These are phyloP conservation scores for Beroe ovata DNA, from an alignment of 37 sponge, comb jelly and placozoan genomes.

Conservation along the genomic window DNA sequence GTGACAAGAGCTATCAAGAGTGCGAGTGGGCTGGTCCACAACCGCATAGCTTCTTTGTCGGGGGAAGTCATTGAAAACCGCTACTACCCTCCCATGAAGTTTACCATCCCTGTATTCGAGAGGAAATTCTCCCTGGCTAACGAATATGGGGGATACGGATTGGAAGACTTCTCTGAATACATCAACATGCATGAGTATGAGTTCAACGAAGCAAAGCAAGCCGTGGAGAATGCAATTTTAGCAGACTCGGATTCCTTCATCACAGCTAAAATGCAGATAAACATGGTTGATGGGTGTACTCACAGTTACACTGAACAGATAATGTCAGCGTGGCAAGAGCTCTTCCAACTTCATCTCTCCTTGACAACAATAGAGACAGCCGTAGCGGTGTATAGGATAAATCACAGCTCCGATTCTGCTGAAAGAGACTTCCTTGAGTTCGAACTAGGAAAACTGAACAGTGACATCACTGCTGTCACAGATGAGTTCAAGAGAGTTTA, in stretches of 20 bases:
- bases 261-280: background rate
- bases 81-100: background rate
- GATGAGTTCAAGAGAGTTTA: background rate
- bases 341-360: background rate
- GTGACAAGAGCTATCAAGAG: background rate
- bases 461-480: background rate
- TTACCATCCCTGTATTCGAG: background rate
- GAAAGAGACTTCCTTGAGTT: background rate
- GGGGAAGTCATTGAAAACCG: constrained; percentile 10
- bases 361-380: background rate
- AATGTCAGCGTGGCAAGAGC: background rate
- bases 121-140: background rate
- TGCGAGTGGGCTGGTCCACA: background rate
- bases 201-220: background rate
- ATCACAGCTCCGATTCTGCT: background rate
- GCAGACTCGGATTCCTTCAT: background rate
- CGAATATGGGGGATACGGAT: background rate
- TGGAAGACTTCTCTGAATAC: background rate
- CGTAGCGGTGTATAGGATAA: background rate
- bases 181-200: background rate
- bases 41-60: background rate
- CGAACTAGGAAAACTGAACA: background rate
- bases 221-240: background rate
- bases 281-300: constrained; percentile 1
- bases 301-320: constrained; percentile 2